Conservation (phyloP, 2,113 vertebrate genomes). For the Nerophis lumbriciformis region DNA sequence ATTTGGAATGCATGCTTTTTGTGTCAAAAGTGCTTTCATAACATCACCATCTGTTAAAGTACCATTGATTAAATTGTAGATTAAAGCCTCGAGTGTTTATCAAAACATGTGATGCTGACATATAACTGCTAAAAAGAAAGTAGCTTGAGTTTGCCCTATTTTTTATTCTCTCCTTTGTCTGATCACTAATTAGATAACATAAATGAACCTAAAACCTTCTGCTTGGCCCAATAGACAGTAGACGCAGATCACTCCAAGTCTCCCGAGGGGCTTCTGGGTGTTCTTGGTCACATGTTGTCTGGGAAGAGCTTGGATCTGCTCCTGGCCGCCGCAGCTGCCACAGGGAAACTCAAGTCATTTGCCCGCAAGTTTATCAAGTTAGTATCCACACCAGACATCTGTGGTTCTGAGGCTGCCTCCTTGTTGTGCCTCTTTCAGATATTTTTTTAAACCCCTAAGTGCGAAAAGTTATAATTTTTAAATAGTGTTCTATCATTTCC, state of each 20-base stretch:
- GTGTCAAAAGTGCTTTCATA: too few species aligned
- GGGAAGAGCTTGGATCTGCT: slow-evolving; percentile 93
- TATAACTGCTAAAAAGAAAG: too few species aligned
- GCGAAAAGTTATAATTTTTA: too few species aligned
- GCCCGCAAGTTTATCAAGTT: slow-evolving; percentile 97
- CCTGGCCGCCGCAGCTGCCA: slow-evolving; percentile 90
- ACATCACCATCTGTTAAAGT: too few species aligned
- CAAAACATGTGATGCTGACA: too few species aligned
- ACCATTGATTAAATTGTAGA: too few species aligned
- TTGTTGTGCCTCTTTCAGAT: too few species aligned
- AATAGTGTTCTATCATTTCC: too few species aligned
- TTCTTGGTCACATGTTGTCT: slow-evolving; percentile 95
- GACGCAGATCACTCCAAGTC: slow-evolving; percentile 97
- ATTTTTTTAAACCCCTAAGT: too few species aligned
- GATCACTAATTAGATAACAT: not conserved
- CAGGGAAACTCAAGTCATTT: slow-evolving; percentile 93
- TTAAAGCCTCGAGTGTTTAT: too few species aligned
- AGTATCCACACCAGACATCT: slow-evolving; percentile 10
- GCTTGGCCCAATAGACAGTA: slow-evolving; percentile 77
- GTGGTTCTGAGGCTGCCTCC: too few species aligned
- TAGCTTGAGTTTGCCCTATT: not conserved
- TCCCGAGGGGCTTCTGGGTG: slow-evolving; percentile 89
- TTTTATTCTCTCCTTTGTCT: not conserved
- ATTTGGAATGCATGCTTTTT: too few species aligned
- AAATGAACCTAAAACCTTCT: not conserved